Base-by-base conservation (phyloP, 2,797 vertebrate species). In the Anguilla pacifica region DNA sequence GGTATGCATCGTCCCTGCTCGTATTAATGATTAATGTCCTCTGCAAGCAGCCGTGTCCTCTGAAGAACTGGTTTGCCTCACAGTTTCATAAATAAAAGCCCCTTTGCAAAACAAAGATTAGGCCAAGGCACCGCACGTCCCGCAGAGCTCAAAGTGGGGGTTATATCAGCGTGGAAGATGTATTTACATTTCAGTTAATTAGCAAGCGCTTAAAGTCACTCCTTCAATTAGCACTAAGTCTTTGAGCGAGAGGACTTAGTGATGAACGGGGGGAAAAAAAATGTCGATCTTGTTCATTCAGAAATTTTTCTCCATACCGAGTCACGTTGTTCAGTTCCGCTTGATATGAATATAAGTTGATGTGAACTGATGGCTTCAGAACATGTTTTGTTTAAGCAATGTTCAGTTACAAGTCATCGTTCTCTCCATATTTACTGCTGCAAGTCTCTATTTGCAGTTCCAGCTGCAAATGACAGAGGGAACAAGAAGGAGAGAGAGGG, bases 1-100 rank as follows among this genome's bases (percentile, higher is more conserved):
- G 91, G 64, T 92, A 89, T 91, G 93, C 17, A 90, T 90, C 92
- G 91, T 90, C 89, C 89, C 91, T 91, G 85, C 91, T 93, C 86
- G 92, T 93, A 91, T 89, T 91, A 88, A 57, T 81, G 49, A 90
- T 87, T 91, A 86, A 87, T 84, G 83, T 85, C 88, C 86, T 61
- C 67, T 83, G 82, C 88, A 88, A 88, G 87, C 86, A 88, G 89
- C 89, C 87, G 83, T 85, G 49, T 87, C 90, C 87, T 90, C 17
- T 17, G 67, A 89, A 83, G 90, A 85, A 89, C n/a, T 6, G 88
- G 85, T 86, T 59, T 87, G 82, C 87, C 59, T 88, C 81, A 46
- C 2, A 7, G 84, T 89, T 88, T 81, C 86, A 90, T 85, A 86
- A 89, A 87, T 67, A 74, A 86, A 61, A 88, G 51, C 53, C 87